Conservation (phyloP, 2,797 vertebrate species). For the Coregonus sp. region DNA sequence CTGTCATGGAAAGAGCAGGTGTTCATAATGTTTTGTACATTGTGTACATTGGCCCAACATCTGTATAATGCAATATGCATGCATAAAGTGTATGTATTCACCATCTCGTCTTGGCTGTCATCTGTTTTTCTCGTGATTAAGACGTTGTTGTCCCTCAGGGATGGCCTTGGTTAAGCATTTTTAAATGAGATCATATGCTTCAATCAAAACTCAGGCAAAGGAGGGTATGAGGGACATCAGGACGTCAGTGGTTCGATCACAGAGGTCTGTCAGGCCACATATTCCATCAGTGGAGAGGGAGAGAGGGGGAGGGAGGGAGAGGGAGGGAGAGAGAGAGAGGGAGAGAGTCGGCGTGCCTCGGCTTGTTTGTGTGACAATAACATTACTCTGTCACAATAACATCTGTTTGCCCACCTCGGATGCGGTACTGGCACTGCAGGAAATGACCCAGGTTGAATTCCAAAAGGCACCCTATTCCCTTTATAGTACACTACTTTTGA, state of each 20-base stretch:
- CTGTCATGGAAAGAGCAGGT: too few relatives aligned
- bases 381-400: constrained; percentile 2
- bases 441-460: not conserved
- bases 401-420: constrained; percentile 9
- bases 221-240: not conserved
- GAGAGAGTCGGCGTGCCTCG: not conserved
- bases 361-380: constrained; percentile 10
- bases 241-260: too few relatives aligned
- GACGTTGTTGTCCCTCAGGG: not conserved
- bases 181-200: not conserved
- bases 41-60: not conserved
- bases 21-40: too few relatives aligned
- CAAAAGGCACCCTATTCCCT: too few relatives aligned
- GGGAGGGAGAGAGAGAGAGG: not conserved
- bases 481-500: too few relatives aligned
- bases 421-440: not conserved
- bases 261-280: constrained; percentile 4
- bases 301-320: not conserved
- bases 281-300: not conserved
- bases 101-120: not conserved
- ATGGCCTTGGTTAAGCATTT: constrained; percentile 10
- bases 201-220: not conserved
- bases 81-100: not conserved
- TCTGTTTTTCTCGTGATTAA: not conserved
- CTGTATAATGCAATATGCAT: not conserved